Evolutionary conservation across 2,888 invertebrate species (phyloP), one percentile per base, ranked within the genome.

Genomic region (Oasisia sp.): DNA sequence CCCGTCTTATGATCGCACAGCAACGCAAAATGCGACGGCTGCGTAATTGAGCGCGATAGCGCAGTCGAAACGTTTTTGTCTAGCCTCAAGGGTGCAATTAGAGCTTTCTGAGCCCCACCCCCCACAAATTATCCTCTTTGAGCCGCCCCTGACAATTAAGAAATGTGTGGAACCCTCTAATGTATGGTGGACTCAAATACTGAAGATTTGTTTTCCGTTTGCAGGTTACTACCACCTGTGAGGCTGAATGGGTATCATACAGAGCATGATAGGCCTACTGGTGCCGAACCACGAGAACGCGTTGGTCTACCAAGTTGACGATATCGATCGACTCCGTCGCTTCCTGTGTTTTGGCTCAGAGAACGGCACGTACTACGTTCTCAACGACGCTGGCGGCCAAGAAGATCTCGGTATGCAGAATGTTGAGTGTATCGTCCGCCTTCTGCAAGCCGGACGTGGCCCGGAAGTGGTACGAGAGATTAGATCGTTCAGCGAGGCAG

Each of bases 321-420:
- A 96, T 91, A 93, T 95, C 93, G 95, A 94, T 32, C 95, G 95
- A 12, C 93, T 96, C 27, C 94, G 95, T 74, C 95, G 96, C 32
- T 96, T 96, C 93, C 94, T 96, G 74, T 96, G 96, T 92, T 94
- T 96, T n/a, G 96, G 96, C 27, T 93, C 95, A 4, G 94, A 95
- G 90, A 95, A 95, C 44, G 95, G 95, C 12, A 95, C 95, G 56
- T 96, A 95, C 93, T 95, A 96, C 93, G 94, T 94, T n/a, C 27
- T 4, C 74, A 74, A 27, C 27, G 74, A n/a, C 5, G 74, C 14
- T 74, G 93, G 94, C 27, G 92, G 93, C 0, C 95, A 95, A 91
- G 94, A 94, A 91, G 94, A 95, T 89, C 94, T 96, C 56, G 96
- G 95, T 7, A 91, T 95, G 58, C 95, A 96, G 91, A 96, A 96